Evolutionary conservation across 2,113 vertebrate genomes (phyloP), one percentile per base, ranked within the genome.

Genomic region (Tiliqua scincoides): DNA sequence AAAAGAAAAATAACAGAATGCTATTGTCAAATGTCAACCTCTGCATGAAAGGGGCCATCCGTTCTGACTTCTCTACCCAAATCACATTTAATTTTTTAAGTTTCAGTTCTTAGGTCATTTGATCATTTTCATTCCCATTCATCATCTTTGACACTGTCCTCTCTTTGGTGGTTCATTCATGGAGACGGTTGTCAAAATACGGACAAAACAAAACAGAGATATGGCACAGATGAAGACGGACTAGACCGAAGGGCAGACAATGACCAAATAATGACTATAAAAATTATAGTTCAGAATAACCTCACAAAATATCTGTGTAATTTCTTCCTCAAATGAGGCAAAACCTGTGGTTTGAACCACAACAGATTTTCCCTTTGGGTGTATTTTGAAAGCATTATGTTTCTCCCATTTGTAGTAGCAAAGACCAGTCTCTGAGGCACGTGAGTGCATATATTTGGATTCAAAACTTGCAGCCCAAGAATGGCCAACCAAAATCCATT

Each of bases 311-410:
- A 20, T 32, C 32, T 84, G 63, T 88, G n/a, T 54, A 21, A 91
- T 91, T 91, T 91, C 71, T 92, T 87, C 70, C 59, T 86, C 37
- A 90, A 93, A 88, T 88, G 62, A 90, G 30, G 54, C 43, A 86
- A 92, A 93, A 82, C 1, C 43, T 87, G 52, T 78, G 32, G 27
- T 86, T 89, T 68, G 79, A 52, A 68, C 52, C 82, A 82, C 32
- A 67, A 52, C 6, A 82, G 32, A 72, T 20, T 10, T 90, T 88
- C 85, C 15, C 4, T 91, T 85, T 72, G 20, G 10, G 35, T 79
- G 32, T 88, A 15, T 79, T 40, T 91, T 89, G 87, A 83, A 92
- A 67, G 35, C 32, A 82, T 82, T 82, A 82, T 62, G 0, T 85
- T 89, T 91, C 30, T 80, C 15, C 81, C 30, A 74, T 77, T 84